Evolutionary conservation across 2,797 vertebrate genomes (phyloP), one percentile per base, ranked within the genome.

Genomic region (Sciurus carolinensis): DNA sequence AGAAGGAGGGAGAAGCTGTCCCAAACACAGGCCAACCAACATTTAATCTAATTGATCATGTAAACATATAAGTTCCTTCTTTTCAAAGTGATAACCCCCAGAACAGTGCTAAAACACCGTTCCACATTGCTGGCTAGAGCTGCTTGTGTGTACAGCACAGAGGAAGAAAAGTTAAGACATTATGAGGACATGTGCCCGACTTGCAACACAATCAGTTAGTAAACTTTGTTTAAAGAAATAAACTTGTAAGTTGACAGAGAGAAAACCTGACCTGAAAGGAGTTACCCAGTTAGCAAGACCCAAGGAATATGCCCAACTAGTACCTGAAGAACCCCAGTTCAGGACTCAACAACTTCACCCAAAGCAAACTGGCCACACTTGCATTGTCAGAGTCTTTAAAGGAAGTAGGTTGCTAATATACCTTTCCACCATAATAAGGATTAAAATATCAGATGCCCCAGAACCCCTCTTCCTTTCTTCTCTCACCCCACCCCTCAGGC

Each of bases 41-140:
- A 86, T 95, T 77, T 94, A 95, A 94, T 94, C 83, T 84, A 83
- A 62, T 44, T 88, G 83, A 67, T 94, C 52, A 11, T 84, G n/a
- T 72, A 76, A 92, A n/a, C 73, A 94, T 28, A 59, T 0, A 84
- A n/a, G 67, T 87, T 93, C 52, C 84, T n/a, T 77, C 62, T 93
- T 77, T 14, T 44, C 73, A 85, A 82, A 96, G 50, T 81, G 14
- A 86, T 95, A 67, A 85, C 62, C 69, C 11, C 57, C 36, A 69
- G 15, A 28, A 17, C 82, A 76, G 62, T n/a, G 94, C 28, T 83
- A 67, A 86, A 95, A 73, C 9, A 13, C 84, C 36, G 85, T 83
- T 18, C 66, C n/a, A 42, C 24, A 30, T 33, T n/a, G 7, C 50
- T 72, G 75, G 30, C 42, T 95, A 22, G 24, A 59, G 59, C 20